Evolutionary conservation across 2,888 invertebrate species (phyloP).

Genomic region (Brachylomia viminalis): DNA sequence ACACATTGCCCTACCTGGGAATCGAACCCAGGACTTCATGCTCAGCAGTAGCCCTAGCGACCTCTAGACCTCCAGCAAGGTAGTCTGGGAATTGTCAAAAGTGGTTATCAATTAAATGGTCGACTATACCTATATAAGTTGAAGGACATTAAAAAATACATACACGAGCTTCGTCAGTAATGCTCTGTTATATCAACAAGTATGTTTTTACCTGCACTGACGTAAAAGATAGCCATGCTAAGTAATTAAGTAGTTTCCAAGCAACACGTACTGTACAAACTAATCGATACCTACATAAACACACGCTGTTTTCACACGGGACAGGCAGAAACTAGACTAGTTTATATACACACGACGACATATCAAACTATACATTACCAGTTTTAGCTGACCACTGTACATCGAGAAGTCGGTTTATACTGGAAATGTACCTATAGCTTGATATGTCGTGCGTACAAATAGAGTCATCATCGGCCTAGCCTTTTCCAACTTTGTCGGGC

Average conservation of each 20-base stretch:
- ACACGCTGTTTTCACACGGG: not conserved
- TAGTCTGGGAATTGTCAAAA: not conserved
- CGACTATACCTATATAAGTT: not conserved
- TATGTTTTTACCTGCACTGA: conserved; percentile 37
- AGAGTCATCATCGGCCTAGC: too few species aligned
- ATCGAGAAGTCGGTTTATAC: too few species aligned
- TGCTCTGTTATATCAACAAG: conserved; percentile 6
- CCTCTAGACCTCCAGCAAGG: not conserved
- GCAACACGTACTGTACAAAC: conserved; percentile 13
- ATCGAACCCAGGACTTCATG: not conserved
- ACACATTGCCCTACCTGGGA: not conserved
- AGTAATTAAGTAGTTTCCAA: conserved; percentile 26
- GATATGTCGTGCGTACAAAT: too few species aligned
- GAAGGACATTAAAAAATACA: conserved; percentile 26
- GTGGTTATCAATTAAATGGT: not conserved
- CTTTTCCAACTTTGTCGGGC: too few species aligned
- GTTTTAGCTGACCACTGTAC: too few species aligned
- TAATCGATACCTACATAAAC: conserved; percentile 17
- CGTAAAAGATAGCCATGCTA: conserved; percentile 30
- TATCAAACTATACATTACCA: too few species aligned
- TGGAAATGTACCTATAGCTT: too few species aligned
- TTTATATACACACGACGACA: too few species aligned
- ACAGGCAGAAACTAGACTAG: not conserved
- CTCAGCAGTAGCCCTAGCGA: not conserved
- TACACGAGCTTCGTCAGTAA: conserved; percentile 1